Base-by-base conservation (phyloP, 2,888 invertebrate species). In the Trichopoda pennipes region DNA sequence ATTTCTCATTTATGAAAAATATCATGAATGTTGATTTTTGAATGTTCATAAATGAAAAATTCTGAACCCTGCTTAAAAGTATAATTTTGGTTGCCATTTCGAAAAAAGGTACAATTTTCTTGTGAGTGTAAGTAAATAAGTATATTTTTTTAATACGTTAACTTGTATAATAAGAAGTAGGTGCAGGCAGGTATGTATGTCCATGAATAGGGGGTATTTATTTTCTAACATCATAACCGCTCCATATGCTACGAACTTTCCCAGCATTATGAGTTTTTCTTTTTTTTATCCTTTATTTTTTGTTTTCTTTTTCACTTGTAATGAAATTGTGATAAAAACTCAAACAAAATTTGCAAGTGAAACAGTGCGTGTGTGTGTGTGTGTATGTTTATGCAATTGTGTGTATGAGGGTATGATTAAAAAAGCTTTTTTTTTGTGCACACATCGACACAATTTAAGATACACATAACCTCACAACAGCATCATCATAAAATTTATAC, bases 251-350 rank as follows among this genome's bases (percentile, higher is more conserved):
- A 68, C 55, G 42, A 76, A 73, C 81, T 77, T 77, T 68, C 12
- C n/a, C 53, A 63, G 21, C 12, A 53, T 44, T 38, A 47, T 68
- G 16, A 58, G 4, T 64, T 70, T 42, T 51, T 69, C 21, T 28
- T 19, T 28, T 42, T 38, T 10, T 66, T 9, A 28, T 28, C 8
- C 51, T 70, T 42, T 51, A 55, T 17, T 28, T n/a, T 28, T 42
- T 38, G 7, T 66, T 6, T 28, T 69, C 21, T 28, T 19, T 28
- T 42, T 38, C 9, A 55, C 6, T 38, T 42, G 61, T 77, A 76
- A 73, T 73, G 77, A 81, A 77, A 77, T 61, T 73, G 81, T 81
- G 68, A 81, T 77, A 81, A 77, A 78, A 81, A 76, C 66, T 81
- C 49, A 76, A 81, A 76, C 70, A 66, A 75, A 70, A 53, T 75